phyloP scores from a whole-genome alignment of 1,140 invertebrate species.

The Drosophila prosaltans region DNA sequence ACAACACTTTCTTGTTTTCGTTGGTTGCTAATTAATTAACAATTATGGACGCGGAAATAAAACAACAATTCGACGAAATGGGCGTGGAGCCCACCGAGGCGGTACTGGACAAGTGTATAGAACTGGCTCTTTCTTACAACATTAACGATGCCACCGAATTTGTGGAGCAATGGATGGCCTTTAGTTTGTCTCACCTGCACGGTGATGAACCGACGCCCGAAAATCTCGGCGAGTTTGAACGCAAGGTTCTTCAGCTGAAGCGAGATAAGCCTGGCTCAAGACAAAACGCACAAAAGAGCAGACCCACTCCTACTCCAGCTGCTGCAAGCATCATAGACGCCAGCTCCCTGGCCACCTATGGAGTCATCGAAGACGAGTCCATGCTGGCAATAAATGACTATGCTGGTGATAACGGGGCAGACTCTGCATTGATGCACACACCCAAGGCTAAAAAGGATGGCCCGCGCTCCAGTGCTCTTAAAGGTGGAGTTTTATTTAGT shows the following conservation, averaged over 20 bases:
- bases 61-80: conserved; percentile 79
- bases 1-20: background rate
- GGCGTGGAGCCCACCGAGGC: conserved; percentile 65
- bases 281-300: conserved; percentile 28
- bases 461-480: conserved; percentile 25
- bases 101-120: conserved; percentile 81
- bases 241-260: conserved; percentile 86
- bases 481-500: conserved; percentile 53
- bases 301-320: conserved; percentile 7
- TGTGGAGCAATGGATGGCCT: conserved; percentile 88
- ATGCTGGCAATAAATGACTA: conserved; percentile 61
- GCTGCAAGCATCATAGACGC: conserved; percentile 22
- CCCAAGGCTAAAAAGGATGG: conserved; percentile 50
- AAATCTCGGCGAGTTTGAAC: conserved; percentile 85
- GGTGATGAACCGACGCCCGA: conserved; percentile 85
- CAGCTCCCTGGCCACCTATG: conserved; percentile 52
- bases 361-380: conserved; percentile 53
- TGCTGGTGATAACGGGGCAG: conserved; percentile 29
- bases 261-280: conserved; percentile 64
- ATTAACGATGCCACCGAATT: conserved; percentile 86
- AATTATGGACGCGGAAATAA: conserved; percentile 69
- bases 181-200: conserved; percentile 85
- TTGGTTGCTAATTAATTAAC: background rate
- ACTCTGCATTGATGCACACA: conserved; percentile 43
- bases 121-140: conserved; percentile 85